Conservation (phyloP, 2,888 invertebrate species). For the Cyrtodaria siliqua region DNA sequence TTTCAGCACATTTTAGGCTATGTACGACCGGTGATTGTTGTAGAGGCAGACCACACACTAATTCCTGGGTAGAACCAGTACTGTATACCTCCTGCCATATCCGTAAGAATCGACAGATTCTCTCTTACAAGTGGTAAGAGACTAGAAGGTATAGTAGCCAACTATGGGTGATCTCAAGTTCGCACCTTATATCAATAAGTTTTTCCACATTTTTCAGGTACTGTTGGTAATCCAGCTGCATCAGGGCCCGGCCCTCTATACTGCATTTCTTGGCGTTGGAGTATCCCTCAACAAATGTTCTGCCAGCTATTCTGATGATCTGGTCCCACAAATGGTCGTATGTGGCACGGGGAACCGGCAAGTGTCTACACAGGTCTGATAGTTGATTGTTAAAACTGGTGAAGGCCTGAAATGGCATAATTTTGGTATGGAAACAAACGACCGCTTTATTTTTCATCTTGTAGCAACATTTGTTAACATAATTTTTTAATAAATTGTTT, state of each 20-base stretch:
- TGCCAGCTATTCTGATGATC: slow-evolving; percentile 94
- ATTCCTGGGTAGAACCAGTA: too few relatives aligned
- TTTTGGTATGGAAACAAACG: neutral
- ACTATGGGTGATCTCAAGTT: too few relatives aligned
- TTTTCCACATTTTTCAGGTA: slow-evolving; percentile 95
- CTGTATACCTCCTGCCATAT: too few relatives aligned
- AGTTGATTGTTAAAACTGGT: slow-evolving; percentile 93
- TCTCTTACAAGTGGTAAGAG: too few relatives aligned
- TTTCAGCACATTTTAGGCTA: too few relatives aligned
- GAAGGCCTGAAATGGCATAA: slow-evolving; percentile 80
- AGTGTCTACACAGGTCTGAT: slow-evolving; percentile 90
- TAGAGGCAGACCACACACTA: too few relatives aligned
- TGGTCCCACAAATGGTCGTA: slow-evolving; percentile 94
- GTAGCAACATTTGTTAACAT: too few relatives aligned
- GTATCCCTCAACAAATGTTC: slow-evolving; percentile 96
- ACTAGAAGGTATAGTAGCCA: too few relatives aligned
- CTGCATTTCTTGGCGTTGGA: slow-evolving; percentile 94
- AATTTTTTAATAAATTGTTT: too few relatives aligned
- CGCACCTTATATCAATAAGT: slow-evolving; percentile 90
- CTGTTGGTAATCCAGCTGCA: slow-evolving; percentile 99
- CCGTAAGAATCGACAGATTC: too few relatives aligned
- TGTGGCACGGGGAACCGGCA: slow-evolving; percentile 91
- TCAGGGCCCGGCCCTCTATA: slow-evolving; percentile 97
- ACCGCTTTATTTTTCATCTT: too few relatives aligned
- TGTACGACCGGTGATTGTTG: too few relatives aligned